Conservation (phyloP, 2,113 vertebrate genomes). For the Phyllopteryx taeniolatus region DNA sequence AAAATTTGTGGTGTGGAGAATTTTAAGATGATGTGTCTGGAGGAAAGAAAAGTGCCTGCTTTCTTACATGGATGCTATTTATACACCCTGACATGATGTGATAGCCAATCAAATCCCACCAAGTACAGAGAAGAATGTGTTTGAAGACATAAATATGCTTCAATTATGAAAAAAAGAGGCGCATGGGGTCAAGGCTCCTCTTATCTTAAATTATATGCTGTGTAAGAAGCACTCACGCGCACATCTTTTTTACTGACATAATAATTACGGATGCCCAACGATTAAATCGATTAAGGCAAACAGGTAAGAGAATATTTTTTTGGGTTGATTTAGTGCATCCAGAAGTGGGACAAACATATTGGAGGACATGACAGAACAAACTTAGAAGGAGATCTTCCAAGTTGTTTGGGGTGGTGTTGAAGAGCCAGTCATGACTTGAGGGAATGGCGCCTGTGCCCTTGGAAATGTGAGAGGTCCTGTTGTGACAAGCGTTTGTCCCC, state of each 20-base stretch:
- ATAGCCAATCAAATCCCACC: conserved; percentile 63
- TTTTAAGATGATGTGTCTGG: conserved; percentile 12
- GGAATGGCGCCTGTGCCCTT: conserved; percentile 32
- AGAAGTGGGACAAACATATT: background rate
- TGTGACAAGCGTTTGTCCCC: conserved; percentile 40
- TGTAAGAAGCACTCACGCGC: conserved; percentile 32
- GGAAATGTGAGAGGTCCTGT: conserved; percentile 38
- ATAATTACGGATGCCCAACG: background rate
- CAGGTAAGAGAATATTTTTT: background rate
- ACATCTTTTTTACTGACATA: conserved; percentile 22
- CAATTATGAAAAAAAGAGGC: conserved; percentile 43
- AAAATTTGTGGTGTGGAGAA: conserved; percentile 8
- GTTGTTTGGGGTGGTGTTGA: conserved; percentile 10
- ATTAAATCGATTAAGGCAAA: background rate
- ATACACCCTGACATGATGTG: conserved; percentile 42
- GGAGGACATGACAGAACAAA: background rate
- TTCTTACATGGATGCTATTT: conserved; percentile 44
- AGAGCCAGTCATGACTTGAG: conserved; percentile 35
- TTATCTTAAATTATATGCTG: conserved; percentile 69
- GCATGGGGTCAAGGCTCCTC: conserved; percentile 52
- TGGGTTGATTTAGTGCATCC: background rate
- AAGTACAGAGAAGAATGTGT: conserved; percentile 39
- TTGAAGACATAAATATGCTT: conserved; percentile 55
- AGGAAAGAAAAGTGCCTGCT: conserved; percentile 16
- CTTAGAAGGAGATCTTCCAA: conserved; percentile 4